Base-by-base conservation (phyloP, 92 coral and sea anemone species). In the Bergia sp. region DNA sequence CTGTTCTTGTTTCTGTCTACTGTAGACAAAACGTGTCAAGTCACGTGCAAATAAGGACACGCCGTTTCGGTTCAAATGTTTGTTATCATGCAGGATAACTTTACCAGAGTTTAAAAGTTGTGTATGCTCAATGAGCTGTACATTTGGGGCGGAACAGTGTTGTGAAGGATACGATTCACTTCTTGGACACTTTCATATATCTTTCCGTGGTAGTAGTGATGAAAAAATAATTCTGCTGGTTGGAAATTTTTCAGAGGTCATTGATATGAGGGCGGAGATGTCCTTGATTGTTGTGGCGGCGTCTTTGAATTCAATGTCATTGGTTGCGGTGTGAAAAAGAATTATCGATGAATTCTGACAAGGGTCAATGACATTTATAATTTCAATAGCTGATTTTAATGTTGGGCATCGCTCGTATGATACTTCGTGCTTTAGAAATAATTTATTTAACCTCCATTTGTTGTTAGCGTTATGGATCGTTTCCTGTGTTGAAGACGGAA, bases 21-120 rank as follows among this genome's bases (percentile, higher is more conserved):
- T 64, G 73, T 74, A 86, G 74, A 67, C 43, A 37, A 67, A 65
- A 38, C 82, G 81, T 76, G 78, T 86, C 18, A 88, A 75, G 41
- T 43, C 61, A 38, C 41, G 86, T 42, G 90, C 90, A 88, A 88
- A 88, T 55, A 67, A 49, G 50, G 80, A 57, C 11, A 77, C 76
- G 40, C 85, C 78, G 61, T 76, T 72, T 16, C 82, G 58, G 58
- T 87, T 80, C n/a, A 88, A 50, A 15, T 88, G 86, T 66, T 88
- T 79, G 42, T 80, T 88, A n/a, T 79, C 90, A 64, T 53, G 57
- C 18, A 88, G 74, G 75, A 55, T n/a, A 53, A 76, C 58, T 38
- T 53, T 77, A 38, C 36, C 58, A 64, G 82, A 57, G 23, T 88
- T 88, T 39, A 41, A 7, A 41, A 58, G 76, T 42, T 53, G 47